phyloP scores from a whole-genome alignment of 2,888 invertebrate species.

The Sminthurides aquaticus region DNA sequence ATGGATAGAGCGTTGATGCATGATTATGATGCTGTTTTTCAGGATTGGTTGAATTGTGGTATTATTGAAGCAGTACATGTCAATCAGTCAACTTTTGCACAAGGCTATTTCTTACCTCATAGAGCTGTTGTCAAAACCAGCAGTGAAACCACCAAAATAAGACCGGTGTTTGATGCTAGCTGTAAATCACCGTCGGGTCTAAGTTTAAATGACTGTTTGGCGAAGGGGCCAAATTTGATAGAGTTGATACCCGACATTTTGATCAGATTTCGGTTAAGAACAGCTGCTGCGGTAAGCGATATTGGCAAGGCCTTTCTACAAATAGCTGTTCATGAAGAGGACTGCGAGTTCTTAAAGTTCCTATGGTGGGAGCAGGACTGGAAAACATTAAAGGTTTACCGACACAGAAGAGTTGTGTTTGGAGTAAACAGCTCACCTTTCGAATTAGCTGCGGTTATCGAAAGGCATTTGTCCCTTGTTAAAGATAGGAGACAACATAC shows the following conservation, averaged over 20 bases:
- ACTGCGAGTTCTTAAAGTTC: conserved; percentile 43
- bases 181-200: too few species aligned
- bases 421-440: conserved; percentile 23
- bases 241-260: too few species aligned
- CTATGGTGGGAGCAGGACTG: conserved; percentile 34
- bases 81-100: too few species aligned
- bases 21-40: conserved; percentile 16
- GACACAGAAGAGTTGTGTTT: conserved; percentile 22
- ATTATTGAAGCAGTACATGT: too few species aligned
- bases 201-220: conserved; percentile 40
- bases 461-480: too few species aligned
- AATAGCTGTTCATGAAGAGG: too few species aligned
- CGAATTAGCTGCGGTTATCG: not conserved
- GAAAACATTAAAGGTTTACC: not conserved
- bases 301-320: conserved; percentile 45
- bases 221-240: conserved; percentile 31
- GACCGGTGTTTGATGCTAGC: conserved; percentile 32
- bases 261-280: conserved; percentile 24
- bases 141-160: conserved; percentile 36
- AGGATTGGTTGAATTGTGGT: too few species aligned
- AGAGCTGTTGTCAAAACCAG: conserved; percentile 38
- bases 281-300: conserved; percentile 39
- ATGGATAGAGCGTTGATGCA: not conserved
- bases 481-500: too few species aligned
- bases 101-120: too few species aligned